Base-by-base conservation (phyloP, 2,797 vertebrate genomes). In the Mormyrus proboscirostris region DNA sequence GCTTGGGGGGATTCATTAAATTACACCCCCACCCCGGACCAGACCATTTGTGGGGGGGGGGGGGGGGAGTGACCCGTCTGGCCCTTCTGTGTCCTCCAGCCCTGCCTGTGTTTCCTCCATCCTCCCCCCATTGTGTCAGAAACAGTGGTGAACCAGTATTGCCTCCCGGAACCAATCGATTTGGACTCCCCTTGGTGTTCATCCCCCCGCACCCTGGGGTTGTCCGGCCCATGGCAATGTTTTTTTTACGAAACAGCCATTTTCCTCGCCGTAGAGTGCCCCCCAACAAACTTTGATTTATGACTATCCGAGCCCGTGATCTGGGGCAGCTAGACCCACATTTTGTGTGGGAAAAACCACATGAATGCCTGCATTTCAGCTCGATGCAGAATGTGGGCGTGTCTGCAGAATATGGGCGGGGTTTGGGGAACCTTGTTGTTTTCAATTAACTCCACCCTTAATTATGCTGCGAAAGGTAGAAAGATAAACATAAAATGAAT, bases 31-130 rank as follows among this genome's bases (percentile, higher is more conserved):
- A 4, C 25, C 62, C 25, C 1, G 10, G 62, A 73, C 88, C 16
- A 83, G 79, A 65, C 85, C 59, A 90, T 90, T 91, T 89, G 88
- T 25, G 69, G 44, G 49, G 49, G 83, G 22, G 22, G 83, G 83
- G 50, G 9, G 87, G 59, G 47, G 57, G 16, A 7, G 88, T 88
- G 90, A 89, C 90, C 90, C 38, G 89, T 89, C 89, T 91, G 91
- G 47, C 90, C 90, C 88, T 49, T 83, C 69, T 38, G 62, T 85
- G 87, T 89, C 44, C 57, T 65, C 22, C n/a, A 12, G 55, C 79
- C 89, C 90, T 65, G 44, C 59, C 59, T 59, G 19, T 91, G 91
- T 90, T 90, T 88, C 90, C 88, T 91, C 91, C n/a, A 90, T 25
- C 88, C 53, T 50, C 1, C 65, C 38, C 87, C 88, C 88, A 87